Evolutionary conservation across 2,888 invertebrate species (phyloP).

Genomic region (Ophioninae sp.): DNA sequence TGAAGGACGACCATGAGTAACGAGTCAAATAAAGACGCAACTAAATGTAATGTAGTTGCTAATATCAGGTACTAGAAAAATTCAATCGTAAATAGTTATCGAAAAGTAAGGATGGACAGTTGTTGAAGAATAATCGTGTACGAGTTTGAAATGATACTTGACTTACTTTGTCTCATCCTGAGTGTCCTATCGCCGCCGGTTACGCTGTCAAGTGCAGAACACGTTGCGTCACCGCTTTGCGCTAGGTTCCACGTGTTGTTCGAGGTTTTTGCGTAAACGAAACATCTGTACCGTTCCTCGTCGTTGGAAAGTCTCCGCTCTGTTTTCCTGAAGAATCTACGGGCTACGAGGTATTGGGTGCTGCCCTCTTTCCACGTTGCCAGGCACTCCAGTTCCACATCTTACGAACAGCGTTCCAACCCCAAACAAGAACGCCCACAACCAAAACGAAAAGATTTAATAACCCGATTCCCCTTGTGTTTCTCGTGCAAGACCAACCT

Average conservation of each 20-base stretch:
- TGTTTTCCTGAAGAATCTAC: constrained; percentile 87
- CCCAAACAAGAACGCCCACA: neutral
- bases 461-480: constrained; percentile 51
- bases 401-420: constrained; percentile 78
- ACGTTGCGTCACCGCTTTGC: constrained; percentile 90
- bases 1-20: too few relatives aligned
- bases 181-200: constrained; percentile 90
- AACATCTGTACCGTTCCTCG: constrained; percentile 92
- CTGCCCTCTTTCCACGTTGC: constrained; percentile 94
- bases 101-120: too few relatives aligned
- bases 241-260: constrained; percentile 86
- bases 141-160: neutral
- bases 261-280: constrained; percentile 89
- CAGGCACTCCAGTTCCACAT: constrained; percentile 90
- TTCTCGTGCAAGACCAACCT: constrained; percentile 22
- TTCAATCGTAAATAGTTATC: too few relatives aligned
- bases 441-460: constrained; percentile 48
- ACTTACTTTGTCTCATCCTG: constrained; percentile 81
- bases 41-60: too few relatives aligned
- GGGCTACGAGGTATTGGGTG: constrained; percentile 89
- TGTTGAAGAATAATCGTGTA: neutral
- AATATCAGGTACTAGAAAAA: too few relatives aligned
- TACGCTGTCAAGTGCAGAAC: constrained; percentile 88
- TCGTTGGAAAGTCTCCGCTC: constrained; percentile 84
- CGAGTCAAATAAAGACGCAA: too few relatives aligned